Base-by-base conservation (phyloP, 2,113 vertebrate genomes). In the Tetrao urogallus region DNA sequence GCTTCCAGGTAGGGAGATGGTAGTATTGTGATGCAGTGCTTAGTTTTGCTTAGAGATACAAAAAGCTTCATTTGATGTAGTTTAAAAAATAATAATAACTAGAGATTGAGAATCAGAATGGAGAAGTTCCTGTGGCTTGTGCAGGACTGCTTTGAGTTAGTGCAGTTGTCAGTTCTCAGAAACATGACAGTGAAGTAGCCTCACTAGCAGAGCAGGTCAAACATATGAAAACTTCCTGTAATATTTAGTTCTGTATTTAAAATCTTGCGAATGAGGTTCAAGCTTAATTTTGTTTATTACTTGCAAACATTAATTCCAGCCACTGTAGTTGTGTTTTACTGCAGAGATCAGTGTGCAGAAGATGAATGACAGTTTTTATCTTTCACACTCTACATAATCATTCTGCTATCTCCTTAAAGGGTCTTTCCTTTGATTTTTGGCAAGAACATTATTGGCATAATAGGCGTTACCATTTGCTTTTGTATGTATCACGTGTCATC, bases 391-490 rank as follows among this genome's bases (percentile, higher is more conserved):
- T 90, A 48, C 32, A 27, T 64, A 69, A 48, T 52, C 57, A 19
- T 87, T 90, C 28, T 92, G 1, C 80, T 87, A 1, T 73, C 56
- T 90, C 58, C 79, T 86, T 87, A 54, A 85, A 93, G 66, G 75
- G 20, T 73, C 78, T 89, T 76, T 60, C 61, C 50, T 88, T 92
- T 45, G 82, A 52, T 86, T 89, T 57, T 91, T 74, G 72, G 64
- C 69, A 71, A 66, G 42, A 89, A 36, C 21, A 2, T 73, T 58
- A 38, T 5, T 38, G 50, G 61, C 16, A 9, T 77, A 66, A 70
- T 36, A 77, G 50, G 56, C 6, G 1, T 89, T 89, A 82, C 45
- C 18, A 10, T 82, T 88, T 90, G 30, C 32, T 83, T 76, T 77
- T 83, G 40, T 27, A 75, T 36, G 14, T 34, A 66, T 70, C 63